Evolutionary conservation across 2,113 vertebrate species (phyloP).

Genomic region (Hemiscyllium ocellatum): DNA sequence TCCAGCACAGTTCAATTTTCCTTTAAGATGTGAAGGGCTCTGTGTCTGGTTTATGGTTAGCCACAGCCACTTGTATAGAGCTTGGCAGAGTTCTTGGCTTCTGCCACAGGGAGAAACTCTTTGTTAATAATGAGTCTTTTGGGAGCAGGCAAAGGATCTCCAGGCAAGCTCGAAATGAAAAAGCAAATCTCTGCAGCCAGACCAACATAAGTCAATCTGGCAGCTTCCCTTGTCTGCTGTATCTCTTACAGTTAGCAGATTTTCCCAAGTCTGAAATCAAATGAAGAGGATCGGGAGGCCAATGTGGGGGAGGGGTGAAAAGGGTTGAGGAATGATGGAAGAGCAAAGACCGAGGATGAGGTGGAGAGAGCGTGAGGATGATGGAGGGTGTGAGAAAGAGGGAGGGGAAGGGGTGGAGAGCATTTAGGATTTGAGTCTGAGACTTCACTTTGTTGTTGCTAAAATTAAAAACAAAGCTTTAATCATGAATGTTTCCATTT

Average conservation of each 20-base stretch:
- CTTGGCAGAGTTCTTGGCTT: background rate
- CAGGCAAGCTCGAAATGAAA: background rate
- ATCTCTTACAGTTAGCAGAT: background rate
- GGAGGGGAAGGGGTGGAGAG: background rate
- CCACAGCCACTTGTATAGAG: background rate
- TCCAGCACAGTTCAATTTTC: no score
- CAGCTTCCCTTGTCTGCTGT: background rate
- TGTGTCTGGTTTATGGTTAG: background rate
- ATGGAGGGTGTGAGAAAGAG: background rate
- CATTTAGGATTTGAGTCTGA: background rate
- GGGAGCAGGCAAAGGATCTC: background rate
- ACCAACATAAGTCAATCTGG: background rate
- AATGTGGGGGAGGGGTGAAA: background rate
- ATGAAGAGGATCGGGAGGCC: background rate
- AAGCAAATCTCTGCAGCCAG: background rate
- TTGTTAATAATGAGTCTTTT: background rate
- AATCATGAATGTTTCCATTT: background rate
- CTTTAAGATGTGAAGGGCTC: background rate
- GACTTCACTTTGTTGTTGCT: background rate
- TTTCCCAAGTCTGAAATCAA: background rate
- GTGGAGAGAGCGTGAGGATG: no score
- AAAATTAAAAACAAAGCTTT: background rate
- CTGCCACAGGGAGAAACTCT: background rate
- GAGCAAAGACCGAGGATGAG: background rate
- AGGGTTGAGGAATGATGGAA: background rate